These are phyloP conservation scores for Cepphus grylle DNA, from an alignment of 2,113 vertebrate species.

Conservation along the genomic window DNA sequence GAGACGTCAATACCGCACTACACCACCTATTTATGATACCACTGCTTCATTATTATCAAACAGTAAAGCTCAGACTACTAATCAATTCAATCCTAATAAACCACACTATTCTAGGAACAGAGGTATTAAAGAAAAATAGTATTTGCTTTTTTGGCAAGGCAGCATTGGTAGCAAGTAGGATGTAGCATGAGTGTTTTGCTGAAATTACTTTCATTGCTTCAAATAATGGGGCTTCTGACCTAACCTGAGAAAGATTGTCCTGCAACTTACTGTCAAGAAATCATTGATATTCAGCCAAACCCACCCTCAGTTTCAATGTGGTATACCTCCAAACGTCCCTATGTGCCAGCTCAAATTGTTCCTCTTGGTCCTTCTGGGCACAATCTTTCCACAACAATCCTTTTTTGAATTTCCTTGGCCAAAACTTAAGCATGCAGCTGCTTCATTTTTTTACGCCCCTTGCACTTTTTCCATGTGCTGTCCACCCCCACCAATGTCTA, in stretches of 20 bases:
- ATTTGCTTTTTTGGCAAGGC: background rate
- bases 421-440: conserved; percentile 37
- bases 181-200: background rate
- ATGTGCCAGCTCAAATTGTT: background rate
- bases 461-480: conserved; percentile 28
- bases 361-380: background rate
- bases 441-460: background rate
- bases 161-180: background rate
- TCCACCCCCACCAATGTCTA: background rate
- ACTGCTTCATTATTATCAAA: background rate
- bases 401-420: background rate
- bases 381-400: background rate
- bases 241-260: background rate
- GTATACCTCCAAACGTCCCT: background rate
- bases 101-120: background rate
- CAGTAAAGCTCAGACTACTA: background rate
- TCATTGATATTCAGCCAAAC: background rate
- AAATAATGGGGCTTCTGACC: background rate
- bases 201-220: background rate
- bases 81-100: background rate
- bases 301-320: background rate
- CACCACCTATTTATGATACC: background rate
- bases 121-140: background rate
- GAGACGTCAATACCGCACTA: background rate
- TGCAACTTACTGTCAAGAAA: background rate